Evolutionary conservation across 2,797 vertebrate genomes (phyloP), one percentile per base, ranked within the genome.

Genomic region (Petrocephalus schoutedeni): DNA sequence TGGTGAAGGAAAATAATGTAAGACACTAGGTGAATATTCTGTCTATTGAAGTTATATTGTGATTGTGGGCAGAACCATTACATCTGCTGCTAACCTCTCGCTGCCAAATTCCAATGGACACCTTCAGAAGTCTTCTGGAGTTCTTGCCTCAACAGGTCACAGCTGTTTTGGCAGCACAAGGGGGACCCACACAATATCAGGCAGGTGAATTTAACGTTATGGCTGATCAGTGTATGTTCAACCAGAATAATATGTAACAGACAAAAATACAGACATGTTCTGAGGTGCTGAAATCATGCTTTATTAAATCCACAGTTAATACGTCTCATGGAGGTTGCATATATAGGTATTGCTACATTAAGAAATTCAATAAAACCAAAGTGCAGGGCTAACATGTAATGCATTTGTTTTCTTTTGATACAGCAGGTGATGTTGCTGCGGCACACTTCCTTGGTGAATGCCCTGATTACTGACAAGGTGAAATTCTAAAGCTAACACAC

Each of bases 251-350:
- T 83, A 83, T 21, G 51, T 54, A 54, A 54, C n/a, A 83, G 80
- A 49, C 41, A 67, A 32, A 49, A 64, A 49, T 51, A 49, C 19
- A 14, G 51, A 54, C 58, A 87, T 77, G 58, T 89, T 92, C 89
- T 93, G 89, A 95, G 93, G 96, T 99, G 98, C 98, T 97, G 97
- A 97, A 96, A 97, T 96, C 98, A 98, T 97, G 97, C 98, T 99
- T 99, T 99, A 99, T 98, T 99, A 95, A 97, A 95, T 95, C 94
- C 97, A 94, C 95, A 95, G 94, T 95, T 93, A 92, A 95, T 96
- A 94, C 94, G 95, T 95, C 96, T 97, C 97, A 93, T 95, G 97
- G 97, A 99, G 97, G 97, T 95, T 97, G 96, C 96, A 90, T 95
- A 94, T 93, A 95, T 92, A 94, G 91, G 94, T 95, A 96, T 93